Evolutionary conservation across 1,140 invertebrate species (phyloP), one percentile per base, ranked within the genome.

Genomic region (Drosophila bipectinata): DNA sequence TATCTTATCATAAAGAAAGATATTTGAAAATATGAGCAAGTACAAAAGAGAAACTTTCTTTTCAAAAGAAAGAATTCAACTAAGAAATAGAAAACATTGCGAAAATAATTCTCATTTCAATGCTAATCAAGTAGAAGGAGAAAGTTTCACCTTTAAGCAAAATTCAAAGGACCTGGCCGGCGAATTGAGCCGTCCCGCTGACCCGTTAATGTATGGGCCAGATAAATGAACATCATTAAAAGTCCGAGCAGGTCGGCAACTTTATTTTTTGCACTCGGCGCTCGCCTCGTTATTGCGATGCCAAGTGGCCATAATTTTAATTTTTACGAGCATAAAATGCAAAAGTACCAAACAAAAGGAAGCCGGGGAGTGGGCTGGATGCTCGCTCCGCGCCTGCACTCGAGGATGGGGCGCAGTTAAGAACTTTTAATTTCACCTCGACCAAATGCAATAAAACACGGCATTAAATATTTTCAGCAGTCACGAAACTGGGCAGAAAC

Each of bases 291-390:
- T 82, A 75, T 67, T 49, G 53, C 59, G 44, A 57, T 41, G 55
- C 69, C 75, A 85, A 87, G 81, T 85, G 82, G 78, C 74, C 78
- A 72, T 85, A 77, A 85, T 85, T 85, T 82, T 82, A 87, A 82
- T 85, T 85, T 85, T 78, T 75, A 87, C 69, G 81, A 87, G 82
- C 78, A 41, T 39, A 67, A 84, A 84, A 68, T 76, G 73, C 73
- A 73, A 71, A 85, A 59, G 59, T 52, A 54, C 28, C 47, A n/a
- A 30, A 68, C 62, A 45, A 53, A 44, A 56, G 34, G 54, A 44
- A 26, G 34, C 41, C 26, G 56, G 44, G 53, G 47, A 61, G 37
- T 5, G 41, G 48, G 48, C 4, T 32, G 48, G 18, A 21, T 18
- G 14, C 14, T 44, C 41, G 14, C 39, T 44, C 14, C 39, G n/a